Percentiles rank a stretch among this genome's conserved stretches.
phyloP scores from a whole-genome alignment of 2,888 invertebrate genomes.

The Chymomyza amoena region DNA sequence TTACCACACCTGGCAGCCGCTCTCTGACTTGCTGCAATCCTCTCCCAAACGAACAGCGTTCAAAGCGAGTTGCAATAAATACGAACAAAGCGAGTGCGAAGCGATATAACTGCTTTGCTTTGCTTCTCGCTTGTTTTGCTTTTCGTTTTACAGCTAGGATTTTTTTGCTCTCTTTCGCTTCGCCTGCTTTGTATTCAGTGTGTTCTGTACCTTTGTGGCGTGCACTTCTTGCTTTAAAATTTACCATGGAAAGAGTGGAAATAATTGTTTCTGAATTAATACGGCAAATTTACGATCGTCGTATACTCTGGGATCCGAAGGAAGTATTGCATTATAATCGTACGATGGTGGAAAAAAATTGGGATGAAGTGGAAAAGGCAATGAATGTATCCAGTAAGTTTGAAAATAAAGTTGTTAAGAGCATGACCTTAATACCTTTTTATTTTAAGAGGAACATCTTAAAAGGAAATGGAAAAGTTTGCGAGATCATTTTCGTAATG shows the following conservation, averaged over 20 bases:
- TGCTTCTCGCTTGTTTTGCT: not conserved
- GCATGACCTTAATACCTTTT: too few species aligned
- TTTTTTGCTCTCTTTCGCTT: too few species aligned
- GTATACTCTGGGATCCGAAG: not conserved
- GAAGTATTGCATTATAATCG: not conserved
- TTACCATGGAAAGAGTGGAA: not conserved
- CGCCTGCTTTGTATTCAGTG: not conserved
- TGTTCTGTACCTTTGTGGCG: not conserved
- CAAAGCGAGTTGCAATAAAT: not conserved
- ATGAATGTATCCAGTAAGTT: not conserved
- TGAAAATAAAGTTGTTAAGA: too few species aligned
- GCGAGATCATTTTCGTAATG: not conserved
- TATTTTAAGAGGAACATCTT: not conserved
- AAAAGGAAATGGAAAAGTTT: not conserved
- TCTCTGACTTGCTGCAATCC: too few species aligned
- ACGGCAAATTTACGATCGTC: not conserved
- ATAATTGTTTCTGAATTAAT: not conserved
- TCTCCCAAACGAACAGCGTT: not conserved
- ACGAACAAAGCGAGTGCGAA: not conserved
- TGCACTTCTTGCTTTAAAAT: not conserved
- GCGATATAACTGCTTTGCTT: not conserved
- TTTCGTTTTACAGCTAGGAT: not conserved
- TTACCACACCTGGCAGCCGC: too few species aligned
- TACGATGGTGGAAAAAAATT: not conserved
- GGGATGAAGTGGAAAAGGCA: not conserved